Conservation (phyloP, 2,797 vertebrate genomes). For the Picus viridis region DNA sequence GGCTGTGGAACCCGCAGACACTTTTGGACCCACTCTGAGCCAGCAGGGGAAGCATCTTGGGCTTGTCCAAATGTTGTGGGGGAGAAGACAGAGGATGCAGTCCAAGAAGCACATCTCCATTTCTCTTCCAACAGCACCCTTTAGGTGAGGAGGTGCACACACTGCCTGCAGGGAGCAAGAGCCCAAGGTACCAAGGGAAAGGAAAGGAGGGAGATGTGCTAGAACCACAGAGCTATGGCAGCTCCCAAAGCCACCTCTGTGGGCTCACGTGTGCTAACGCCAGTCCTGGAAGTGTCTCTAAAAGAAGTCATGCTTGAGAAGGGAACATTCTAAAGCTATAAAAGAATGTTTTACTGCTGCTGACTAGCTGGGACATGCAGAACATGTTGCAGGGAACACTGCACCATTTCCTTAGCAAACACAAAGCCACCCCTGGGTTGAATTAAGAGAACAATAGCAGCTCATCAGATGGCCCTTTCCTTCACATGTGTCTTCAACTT, state of each 20-base stretch:
- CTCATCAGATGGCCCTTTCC: slow-evolving; percentile 36
- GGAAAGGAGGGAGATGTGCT: neutral
- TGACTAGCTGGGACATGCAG: slow-evolving; percentile 50
- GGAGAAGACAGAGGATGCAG: neutral
- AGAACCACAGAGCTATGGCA: neutral
- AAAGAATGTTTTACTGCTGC: slow-evolving; percentile 42
- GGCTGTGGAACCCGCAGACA: neutral
- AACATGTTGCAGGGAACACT: slow-evolving; percentile 48
- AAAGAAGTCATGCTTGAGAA: slow-evolving; percentile 17
- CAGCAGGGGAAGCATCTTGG: fast-evolving
- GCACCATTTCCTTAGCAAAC: slow-evolving; percentile 57
- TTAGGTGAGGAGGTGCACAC: neutral
- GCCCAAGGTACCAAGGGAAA: neutral
- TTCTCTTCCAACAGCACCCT: neutral
- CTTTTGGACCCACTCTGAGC: neutral
- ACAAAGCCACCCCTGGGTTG: slow-evolving; percentile 63
- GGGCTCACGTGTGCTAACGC: neutral
- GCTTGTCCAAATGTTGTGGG: neutral
- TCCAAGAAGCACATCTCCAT: neutral
- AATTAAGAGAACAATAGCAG: slow-evolving; percentile 71
- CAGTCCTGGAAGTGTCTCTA: neutral
- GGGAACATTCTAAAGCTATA: slow-evolving; percentile 33
- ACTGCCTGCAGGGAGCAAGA: fast-evolving
- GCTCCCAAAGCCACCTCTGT: neutral
- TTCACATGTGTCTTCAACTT: slow-evolving; percentile 56